Evolutionary conservation across 2,113 vertebrate genomes (phyloP).

Genomic region (Mus pahari): DNA sequence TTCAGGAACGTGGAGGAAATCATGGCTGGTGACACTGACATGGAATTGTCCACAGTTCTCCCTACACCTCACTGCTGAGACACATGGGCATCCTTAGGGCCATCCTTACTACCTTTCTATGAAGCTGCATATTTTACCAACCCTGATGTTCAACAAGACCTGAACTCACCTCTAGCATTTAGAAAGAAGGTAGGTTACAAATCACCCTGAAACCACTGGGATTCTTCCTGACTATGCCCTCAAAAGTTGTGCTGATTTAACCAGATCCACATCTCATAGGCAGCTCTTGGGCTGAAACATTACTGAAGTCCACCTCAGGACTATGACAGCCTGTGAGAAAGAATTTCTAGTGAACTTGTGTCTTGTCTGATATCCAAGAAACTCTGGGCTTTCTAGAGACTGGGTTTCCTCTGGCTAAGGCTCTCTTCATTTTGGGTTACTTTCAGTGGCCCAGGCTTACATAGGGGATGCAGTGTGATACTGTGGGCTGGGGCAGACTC

Average conservation of each 20-base stretch:
- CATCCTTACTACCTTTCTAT: neutral
- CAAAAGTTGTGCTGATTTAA: neutral
- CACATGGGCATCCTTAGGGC: neutral
- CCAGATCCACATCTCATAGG: neutral
- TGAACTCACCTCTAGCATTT: neutral
- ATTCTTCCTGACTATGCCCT: neutral
- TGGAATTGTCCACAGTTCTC: neutral
- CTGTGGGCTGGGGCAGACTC: neutral
- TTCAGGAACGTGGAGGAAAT: neutral
- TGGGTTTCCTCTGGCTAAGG: neutral
- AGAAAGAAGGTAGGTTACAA: neutral
- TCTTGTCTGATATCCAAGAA: neutral
- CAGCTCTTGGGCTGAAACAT: slow-evolving; percentile 6
- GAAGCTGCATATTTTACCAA: neutral
- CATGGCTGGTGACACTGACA: too few relatives aligned
- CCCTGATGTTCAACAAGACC: neutral
- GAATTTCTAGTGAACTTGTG: neutral
- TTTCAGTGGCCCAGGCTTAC: neutral
- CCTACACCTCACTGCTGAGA: neutral
- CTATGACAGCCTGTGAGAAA: neutral
- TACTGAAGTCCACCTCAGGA: neutral
- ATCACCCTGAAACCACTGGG: slow-evolving; percentile 13
- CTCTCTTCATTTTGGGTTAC: neutral
- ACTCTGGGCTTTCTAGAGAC: neutral
- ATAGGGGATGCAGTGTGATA: neutral